phyloP scores from a whole-genome alignment of 2,113 vertebrate genomes.

The Colinus virginianus region DNA sequence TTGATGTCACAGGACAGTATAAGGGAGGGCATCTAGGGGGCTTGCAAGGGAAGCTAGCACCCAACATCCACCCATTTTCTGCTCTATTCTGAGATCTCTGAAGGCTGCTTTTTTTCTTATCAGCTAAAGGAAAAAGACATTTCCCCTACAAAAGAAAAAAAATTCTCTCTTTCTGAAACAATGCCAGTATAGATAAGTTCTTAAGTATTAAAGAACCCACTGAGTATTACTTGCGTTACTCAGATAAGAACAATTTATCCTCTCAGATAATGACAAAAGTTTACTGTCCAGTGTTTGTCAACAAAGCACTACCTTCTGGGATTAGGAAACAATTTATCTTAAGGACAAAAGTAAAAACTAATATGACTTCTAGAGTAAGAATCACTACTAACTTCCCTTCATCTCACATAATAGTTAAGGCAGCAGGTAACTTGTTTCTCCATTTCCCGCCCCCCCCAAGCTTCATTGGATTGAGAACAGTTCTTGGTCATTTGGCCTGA shows the following conservation, averaged over 20 bases:
- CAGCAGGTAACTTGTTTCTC: background rate
- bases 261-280: background rate
- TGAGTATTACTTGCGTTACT: background rate
- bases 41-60: background rate
- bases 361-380: background rate
- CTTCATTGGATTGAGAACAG: background rate
- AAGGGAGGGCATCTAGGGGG: background rate
- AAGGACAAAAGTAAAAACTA: background rate
- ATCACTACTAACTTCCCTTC: background rate
- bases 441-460: background rate
- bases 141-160: background rate
- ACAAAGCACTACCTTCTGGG: background rate
- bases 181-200: background rate
- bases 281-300: background rate
- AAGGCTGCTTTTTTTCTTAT: background rate
- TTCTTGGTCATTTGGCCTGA: background rate
- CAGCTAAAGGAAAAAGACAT: background rate
- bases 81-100: background rate
- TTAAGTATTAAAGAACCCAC: background rate
- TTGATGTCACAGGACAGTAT: background rate
- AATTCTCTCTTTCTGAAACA: background rate
- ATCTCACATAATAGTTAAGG: background rate
- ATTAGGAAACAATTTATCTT: background rate
- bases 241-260: background rate
- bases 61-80: background rate